Evolutionary conservation across 2,888 invertebrate species (phyloP).

Genomic region (Eristalinus sepulchralis): DNA sequence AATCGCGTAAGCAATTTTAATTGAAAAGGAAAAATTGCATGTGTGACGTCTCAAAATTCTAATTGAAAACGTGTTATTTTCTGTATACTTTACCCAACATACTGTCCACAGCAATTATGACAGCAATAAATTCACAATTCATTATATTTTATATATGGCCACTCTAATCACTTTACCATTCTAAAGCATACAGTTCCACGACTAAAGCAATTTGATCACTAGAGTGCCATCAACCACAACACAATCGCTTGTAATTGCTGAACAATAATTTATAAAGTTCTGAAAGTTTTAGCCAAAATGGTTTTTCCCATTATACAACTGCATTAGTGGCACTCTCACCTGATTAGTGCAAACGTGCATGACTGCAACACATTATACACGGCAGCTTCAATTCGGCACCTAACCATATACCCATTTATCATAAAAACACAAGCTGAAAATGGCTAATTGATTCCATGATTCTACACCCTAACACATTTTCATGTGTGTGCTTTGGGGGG

Average conservation of each 20-base stretch:
- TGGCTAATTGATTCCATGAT: neutral
- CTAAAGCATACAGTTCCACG: slow-evolving; percentile 9
- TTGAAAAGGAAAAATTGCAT: too few relatives aligned
- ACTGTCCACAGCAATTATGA: too few relatives aligned
- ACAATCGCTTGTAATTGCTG: neutral
- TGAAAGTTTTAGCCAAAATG: slow-evolving; percentile 5
- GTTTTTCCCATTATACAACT: slow-evolving; percentile 17
- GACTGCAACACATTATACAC: slow-evolving; percentile 34
- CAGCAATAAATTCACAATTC: neutral
- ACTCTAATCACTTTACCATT: slow-evolving; percentile 8
- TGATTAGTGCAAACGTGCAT: slow-evolving; percentile 34
- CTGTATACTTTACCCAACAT: too few relatives aligned
- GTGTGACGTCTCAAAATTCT: too few relatives aligned
- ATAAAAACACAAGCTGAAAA: neutral
- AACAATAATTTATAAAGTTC: slow-evolving; percentile 9
- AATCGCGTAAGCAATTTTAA: too few relatives aligned
- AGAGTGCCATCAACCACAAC: slow-evolving; percentile 22
- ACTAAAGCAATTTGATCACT: slow-evolving; percentile 10
- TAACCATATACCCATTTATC: slow-evolving; percentile 26
- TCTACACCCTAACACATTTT: neutral
- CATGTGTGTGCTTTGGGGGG: too few relatives aligned
- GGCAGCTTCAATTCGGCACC: slow-evolving; percentile 9
- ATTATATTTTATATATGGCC: slow-evolving; percentile 28
- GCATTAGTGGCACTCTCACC: slow-evolving; percentile 43
- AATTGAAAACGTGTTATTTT: too few relatives aligned